Evolutionary conservation across 2,113 vertebrate species (phyloP), one percentile per base, ranked within the genome.

Genomic region (Anguilla rostrata): DNA sequence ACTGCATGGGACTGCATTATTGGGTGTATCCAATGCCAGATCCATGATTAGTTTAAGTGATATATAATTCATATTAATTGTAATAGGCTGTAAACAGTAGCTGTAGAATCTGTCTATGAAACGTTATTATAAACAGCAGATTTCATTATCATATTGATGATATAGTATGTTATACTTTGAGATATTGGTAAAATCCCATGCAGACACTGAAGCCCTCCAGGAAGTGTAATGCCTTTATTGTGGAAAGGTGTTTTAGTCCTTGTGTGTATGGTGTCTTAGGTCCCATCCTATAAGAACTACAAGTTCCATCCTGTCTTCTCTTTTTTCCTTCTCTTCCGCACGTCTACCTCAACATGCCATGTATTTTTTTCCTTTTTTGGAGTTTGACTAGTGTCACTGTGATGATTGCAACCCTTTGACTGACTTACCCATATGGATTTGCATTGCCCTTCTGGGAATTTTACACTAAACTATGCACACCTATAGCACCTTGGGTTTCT

Each of bases 331-430:
- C 66, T 78, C 71, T 39, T 86, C 87, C 39, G 89, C 85, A 82
- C 83, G n/a, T 83, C 86, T 86, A 78, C 63, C 86, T 86, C 81
- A 83, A 56, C n/a, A 79, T 57, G 34, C 46, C 84, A 85, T 83
- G 81, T 14, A 9, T 83, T 83, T 39, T 57, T 78, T 79, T 7
- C 2, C 29, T 85, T n/a, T 16, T 80, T 34, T 79, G 15, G 22
- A 5, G 11, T 60, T 60, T n/a, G 34, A 16, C 22, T 20, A 83
- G 16, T 29, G n/a, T 39, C 39, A 56, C 18, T 39, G 57, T 39
- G 11, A 14, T 18, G 71, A 8, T 75, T 86, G 46, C 2, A 49
- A 46, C 41, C 22, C 9, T 78, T 29, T 49, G 4, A 75, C 39
- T 18, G 14, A 81, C 34, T 39, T 16, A 40, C 40, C 14, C 34